Evolutionary conservation across 2,113 vertebrate species (phyloP), one percentile per base, ranked within the genome.

Genomic region (Shinisaurus crocodilurus): DNA sequence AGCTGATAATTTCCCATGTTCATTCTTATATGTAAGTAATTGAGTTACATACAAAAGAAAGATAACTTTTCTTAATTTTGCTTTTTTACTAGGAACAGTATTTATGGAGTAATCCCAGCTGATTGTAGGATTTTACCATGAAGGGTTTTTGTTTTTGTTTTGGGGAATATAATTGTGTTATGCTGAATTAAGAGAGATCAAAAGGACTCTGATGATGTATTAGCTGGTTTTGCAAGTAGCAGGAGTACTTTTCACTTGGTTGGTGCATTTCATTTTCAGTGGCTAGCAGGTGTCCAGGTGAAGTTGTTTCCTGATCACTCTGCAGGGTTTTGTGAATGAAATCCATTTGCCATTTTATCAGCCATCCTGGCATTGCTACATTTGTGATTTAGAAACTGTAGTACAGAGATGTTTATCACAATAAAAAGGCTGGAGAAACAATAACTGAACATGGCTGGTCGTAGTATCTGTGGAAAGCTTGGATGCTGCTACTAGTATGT

Each of bases 321-420:
- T 88, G 4, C 40, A 69, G 10, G 6, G 18, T 88, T 82, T 92
- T 63, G 10, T 89, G 29, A 89, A 37, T 50, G 85, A 92, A 81
- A 70, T 81, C 43, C 37, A 76, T 76, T 60, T 76, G 69, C 0
- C 18, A 85, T 23, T 6, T 69, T 88, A 27, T 10, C 18, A 34
- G 82, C 6, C 40, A 70, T 29, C 5, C 32, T 86, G 37, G 23
- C 18, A 32, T 29, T 88, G 60, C 1, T 70, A 65, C 2, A 34
- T 32, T 69, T 92, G 54, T 48, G 32, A 57, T 72, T 72, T 72
- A 60, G 13, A 60, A 72, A 80, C 32, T 63, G 48, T 88, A 77
- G 50, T 16, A n/a, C 81, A 37, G 32, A 54, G 5, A 18, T 20
- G 3, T 37, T 63, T 81, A 72, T 45, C 3, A 29, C 10, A 67